Evolutionary conservation across 2,888 invertebrate species (phyloP), one percentile per base, ranked within the genome.

Genomic region (Seladonia tumulorum): DNA sequence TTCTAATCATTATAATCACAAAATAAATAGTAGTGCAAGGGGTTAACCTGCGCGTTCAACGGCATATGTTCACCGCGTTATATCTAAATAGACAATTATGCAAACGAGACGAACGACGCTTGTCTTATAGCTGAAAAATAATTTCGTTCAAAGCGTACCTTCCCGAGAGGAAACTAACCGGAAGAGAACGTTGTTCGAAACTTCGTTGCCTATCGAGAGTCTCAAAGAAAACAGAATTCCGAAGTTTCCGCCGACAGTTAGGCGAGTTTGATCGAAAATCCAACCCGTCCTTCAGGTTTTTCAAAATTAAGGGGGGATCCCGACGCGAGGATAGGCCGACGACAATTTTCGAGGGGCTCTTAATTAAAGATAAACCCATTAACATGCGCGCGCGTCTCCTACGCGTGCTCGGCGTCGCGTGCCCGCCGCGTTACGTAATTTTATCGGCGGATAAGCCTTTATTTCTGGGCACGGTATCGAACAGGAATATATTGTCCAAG

Each of bases 341-440:
- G 63, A 63, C 71, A 83, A 89, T 90, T 90, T 88, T 89, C 90
- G 75, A 83, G 81, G 49, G 83, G 79, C 82, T 87, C 88, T 87
- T 90, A 90, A 90, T 90, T 86, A 91, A 86, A 87, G 88, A 86
- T 89, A 90, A 88, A 86, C 81, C 80, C 79, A 88, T 90, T 90
- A 90, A 87, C 88, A 66, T 47, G 79, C 72, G 42, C 74, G 35
- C 47, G 47, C 22, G 39, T 49, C 18, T 18, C 8, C n/a, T 77
- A 77, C 76, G 45, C 47, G 82, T 73, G 68, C 76, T 35, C 76
- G 39, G 25, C 70, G 22, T 57, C 83, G 82, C 80, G 83, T 79
- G 84, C 79, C 18, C 71, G 66, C 18, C 53, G 29, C 8, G 81
- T 90, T 90, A 82, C 78, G 79, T 90, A 90, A 90, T 90, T 86